A percentile compares a stretch with the other conserved stretches of the same genome.
These are phyloP conservation scores for Salvelinus fontinalis DNA, from an alignment of 2,113 vertebrate genomes.

Conservation along the genomic window DNA sequence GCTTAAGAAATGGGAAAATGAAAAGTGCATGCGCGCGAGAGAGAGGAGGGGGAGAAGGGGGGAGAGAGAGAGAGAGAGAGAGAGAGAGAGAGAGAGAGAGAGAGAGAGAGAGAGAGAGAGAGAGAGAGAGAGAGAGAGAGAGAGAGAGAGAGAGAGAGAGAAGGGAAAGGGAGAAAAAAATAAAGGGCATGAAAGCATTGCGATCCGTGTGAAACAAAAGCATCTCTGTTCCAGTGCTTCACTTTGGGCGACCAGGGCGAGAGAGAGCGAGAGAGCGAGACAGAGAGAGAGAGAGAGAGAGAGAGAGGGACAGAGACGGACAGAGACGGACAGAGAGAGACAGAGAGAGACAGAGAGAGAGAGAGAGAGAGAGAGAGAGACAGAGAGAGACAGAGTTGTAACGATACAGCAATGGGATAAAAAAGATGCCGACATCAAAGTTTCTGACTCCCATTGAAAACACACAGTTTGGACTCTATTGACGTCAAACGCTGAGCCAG, in stretches of 20 bases:
- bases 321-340: too few species aligned
- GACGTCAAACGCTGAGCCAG: conserved; percentile 2
- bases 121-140: too few species aligned
- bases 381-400: too few species aligned
- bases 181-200: conserved; percentile 39
- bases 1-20: conserved; percentile 5
- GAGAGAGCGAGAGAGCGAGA: background rate
- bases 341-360: too few species aligned
- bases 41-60: conserved; percentile 18
- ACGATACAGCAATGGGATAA: conserved; percentile 40
- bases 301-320: too few species aligned
- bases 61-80: conserved; percentile 27
- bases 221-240: conserved; percentile 33
- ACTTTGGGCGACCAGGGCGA: background rate
- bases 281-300: too few species aligned
- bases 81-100: background rate
- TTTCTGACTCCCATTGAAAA: conserved; percentile 32
- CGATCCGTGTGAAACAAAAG: conserved; percentile 34
- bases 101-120: too few species aligned
- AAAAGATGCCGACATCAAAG: conserved; percentile 57
- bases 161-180: background rate
- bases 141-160: too few species aligned
- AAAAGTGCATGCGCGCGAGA: too few species aligned
- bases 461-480: conserved; percentile 19
- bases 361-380: too few species aligned